Evolutionary conservation across 2,113 vertebrate genomes (phyloP), one percentile per base, ranked within the genome.

Genomic region (Paralichthys olivaceus): DNA sequence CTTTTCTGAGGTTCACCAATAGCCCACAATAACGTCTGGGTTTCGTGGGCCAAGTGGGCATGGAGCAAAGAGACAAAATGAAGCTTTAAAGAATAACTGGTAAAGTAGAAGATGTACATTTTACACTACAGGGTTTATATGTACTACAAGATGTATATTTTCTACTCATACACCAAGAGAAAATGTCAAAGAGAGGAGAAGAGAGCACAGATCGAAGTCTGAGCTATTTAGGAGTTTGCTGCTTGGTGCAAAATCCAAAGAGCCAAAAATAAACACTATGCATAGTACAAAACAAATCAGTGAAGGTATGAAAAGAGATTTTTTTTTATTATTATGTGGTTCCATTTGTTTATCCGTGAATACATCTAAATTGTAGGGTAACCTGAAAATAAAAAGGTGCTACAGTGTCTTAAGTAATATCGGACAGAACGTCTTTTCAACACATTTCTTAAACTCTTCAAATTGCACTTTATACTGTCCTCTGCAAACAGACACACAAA

Each of bases 1-100:
- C 85, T 90, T 92, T 88, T 77, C 81, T 71, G 77, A 77, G 80
- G 85, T 85, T 61, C 81, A 78, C 77, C 84, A 72, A 57, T 40
- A 60, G 58, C 69, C 73, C 43, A 53, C 56, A 22, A 32, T 83
- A 78, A 87, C 82, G 80, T 79, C 69, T 49, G 70, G 40, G 26
- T 34, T 62, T 49, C 17, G 17, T n/a, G 15, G 17, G 60, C 34
- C 19, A 47, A 22, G 49, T 58, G 51, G 34, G 65, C 47, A 57
- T 40, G 62, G 55, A 65, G 62, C 56, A 62, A 45, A 53, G 28
- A 59, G 11, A 37, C 2, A 8, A 23, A 59, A 20, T 4, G 9
- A 12, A 47, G 40, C 20, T 53, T n/a, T 7, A 19, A 53, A 53
- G 49, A 14, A 55, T 55, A 55, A 14, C 19, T 14, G 45, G 45